Evolutionary conservation across 1,140 invertebrate species (phyloP).

Genomic region (Cydia amplana): DNA sequence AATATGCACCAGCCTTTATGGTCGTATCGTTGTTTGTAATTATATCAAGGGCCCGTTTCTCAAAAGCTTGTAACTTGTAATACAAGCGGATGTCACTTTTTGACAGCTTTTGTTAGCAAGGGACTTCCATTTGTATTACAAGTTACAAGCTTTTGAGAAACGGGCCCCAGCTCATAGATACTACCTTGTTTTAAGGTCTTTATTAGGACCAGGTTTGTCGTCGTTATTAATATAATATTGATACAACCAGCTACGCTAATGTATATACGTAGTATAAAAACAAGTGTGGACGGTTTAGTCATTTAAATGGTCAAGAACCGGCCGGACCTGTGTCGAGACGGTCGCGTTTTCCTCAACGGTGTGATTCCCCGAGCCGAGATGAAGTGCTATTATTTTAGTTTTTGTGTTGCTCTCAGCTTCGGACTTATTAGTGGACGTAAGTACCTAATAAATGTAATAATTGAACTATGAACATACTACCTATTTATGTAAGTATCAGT

Average conservation of each 20-base stretch:
- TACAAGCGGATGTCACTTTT: too few species aligned
- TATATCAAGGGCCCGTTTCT: too few species aligned
- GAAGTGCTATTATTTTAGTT: constrained; percentile 12
- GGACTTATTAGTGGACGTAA: constrained; percentile 22
- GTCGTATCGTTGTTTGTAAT: too few species aligned
- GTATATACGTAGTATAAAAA: background rate
- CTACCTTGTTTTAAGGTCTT: background rate
- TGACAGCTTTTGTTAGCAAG: too few species aligned
- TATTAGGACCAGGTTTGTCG: background rate
- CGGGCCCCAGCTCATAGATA: too few species aligned
- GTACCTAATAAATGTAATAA: constrained; percentile 22
- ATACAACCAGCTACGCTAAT: background rate
- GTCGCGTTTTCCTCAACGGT: constrained; percentile 15
- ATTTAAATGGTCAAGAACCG: constrained; percentile 4
- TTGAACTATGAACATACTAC: background rate
- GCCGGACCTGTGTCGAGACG: constrained; percentile 12
- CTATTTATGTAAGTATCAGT: background rate
- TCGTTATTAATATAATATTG: background rate
- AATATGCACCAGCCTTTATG: too few species aligned
- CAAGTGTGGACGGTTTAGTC: constrained; percentile 8
- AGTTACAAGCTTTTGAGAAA: too few species aligned
- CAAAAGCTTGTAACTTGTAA: too few species aligned
- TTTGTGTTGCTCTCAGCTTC: constrained; percentile 5
- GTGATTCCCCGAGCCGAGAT: constrained; percentile 9
- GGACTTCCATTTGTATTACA: too few species aligned